These are phyloP conservation scores for Melikaiella ostensackeni DNA, from an alignment of 2,888 invertebrate species.

Conservation along the genomic window DNA sequence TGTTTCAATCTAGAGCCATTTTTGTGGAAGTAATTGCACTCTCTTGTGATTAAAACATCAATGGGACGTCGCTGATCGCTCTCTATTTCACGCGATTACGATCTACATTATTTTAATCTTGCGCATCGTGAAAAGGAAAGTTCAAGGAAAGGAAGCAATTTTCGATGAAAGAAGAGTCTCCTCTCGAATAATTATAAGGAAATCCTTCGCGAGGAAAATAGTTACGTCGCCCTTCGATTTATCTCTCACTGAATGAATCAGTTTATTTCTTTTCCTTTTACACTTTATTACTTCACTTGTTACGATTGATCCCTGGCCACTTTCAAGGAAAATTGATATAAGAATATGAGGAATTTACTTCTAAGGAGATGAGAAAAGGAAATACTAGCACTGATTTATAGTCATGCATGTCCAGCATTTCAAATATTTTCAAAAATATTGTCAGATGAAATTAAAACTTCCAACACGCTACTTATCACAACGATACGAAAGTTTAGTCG, in stretches of 20 bases:
- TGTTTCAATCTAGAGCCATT: neutral
- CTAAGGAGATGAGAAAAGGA: too few relatives aligned
- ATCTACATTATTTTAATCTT: neutral
- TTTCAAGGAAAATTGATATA: too few relatives aligned
- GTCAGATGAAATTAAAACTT: too few relatives aligned
- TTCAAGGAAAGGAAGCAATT: conserved; percentile 9
- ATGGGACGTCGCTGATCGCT: neutral
- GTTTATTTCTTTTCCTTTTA: neutral
- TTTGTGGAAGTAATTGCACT: neutral
- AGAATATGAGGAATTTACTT: too few relatives aligned
- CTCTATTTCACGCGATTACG: conserved; percentile 5
- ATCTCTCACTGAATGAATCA: neutral
- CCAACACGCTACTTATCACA: too few relatives aligned
- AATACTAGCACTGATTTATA: too few relatives aligned
- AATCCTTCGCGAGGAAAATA: neutral
- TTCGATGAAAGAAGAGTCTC: neutral
- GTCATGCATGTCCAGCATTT: too few relatives aligned
- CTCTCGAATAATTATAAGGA: neutral
- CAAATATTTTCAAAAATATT: too few relatives aligned
- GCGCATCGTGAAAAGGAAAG: neutral
- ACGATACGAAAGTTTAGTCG: too few relatives aligned
- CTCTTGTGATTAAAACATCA: neutral
- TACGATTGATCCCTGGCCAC: too few relatives aligned
- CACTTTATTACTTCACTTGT: neutral
- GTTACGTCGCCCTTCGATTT: neutral